Conservation (phyloP, 2,113 vertebrate genomes). For the Xiphorhynchus elegans region DNA sequence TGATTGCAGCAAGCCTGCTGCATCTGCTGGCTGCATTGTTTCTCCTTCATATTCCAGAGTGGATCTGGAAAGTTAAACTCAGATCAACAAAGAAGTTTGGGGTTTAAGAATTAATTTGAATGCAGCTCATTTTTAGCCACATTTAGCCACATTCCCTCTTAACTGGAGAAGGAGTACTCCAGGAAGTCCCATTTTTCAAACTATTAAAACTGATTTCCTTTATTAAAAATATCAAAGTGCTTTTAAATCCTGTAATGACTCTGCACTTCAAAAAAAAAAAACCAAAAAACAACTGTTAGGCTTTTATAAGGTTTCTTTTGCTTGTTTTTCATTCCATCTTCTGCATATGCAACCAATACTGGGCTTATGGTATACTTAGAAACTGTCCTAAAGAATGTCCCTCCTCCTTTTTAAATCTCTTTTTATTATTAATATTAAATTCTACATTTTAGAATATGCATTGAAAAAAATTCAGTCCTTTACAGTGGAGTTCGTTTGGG, state of each 20-base stretch:
- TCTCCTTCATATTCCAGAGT: background rate
- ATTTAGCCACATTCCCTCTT: background rate
- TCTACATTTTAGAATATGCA: background rate
- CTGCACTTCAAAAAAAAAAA: background rate
- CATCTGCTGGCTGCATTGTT: background rate
- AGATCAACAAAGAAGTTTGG: background rate
- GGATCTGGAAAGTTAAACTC: background rate
- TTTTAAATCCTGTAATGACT: background rate
- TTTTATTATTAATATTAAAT: background rate
- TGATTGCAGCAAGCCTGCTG: background rate
- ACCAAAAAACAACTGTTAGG: too few species aligned
- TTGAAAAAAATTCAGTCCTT: background rate
- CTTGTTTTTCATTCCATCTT: background rate
- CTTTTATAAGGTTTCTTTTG: background rate
- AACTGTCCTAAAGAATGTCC: background rate
- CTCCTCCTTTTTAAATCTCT: background rate
- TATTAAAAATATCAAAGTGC: background rate
- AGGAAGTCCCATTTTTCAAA: background rate
- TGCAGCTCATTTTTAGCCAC: background rate
- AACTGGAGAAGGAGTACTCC: background rate
- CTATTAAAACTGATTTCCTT: background rate
- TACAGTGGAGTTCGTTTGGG: background rate
- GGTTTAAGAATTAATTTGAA: background rate
- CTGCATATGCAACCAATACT: background rate
- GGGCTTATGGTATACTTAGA: background rate